These are phyloP conservation scores for Aquatica leii DNA, from an alignment of 2,888 invertebrate genomes.

Conservation along the genomic window DNA sequence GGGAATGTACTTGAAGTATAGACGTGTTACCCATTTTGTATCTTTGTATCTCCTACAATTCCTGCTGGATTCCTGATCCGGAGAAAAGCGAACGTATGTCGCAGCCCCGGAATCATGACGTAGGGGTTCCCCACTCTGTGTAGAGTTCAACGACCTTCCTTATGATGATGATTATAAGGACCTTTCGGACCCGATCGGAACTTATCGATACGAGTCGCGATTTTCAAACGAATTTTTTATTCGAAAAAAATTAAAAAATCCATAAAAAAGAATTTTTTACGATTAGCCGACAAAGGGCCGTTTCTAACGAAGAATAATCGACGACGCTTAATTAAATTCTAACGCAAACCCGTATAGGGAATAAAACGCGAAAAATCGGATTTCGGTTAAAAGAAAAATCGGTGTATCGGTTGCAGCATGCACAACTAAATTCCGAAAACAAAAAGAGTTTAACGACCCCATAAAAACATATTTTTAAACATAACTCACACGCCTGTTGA, in stretches of 20 bases:
- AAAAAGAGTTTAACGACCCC: constrained; percentile 36
- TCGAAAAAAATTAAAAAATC: constrained; percentile 1
- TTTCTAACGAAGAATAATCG: too few species aligned
- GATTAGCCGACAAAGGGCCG: too few species aligned
- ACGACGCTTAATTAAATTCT: not conserved
- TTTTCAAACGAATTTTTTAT: constrained; percentile 38
- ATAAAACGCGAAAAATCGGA: constrained; percentile 3
- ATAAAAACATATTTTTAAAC: constrained; percentile 31
- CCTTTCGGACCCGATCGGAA: constrained; percentile 43
- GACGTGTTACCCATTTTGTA: constrained; percentile 31
- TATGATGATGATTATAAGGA: constrained; percentile 52
- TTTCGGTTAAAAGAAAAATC: constrained; percentile 16
- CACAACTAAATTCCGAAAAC: constrained; percentile 34
- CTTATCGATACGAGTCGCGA: constrained; percentile 47
- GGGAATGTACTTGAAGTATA: constrained; percentile 50
- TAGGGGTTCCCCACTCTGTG: constrained; percentile 54
- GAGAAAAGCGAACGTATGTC: constrained; percentile 52
- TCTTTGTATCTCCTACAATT: constrained; percentile 45
- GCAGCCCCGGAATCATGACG: constrained; percentile 54
- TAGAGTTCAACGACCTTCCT: constrained; percentile 56
- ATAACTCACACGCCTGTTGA: constrained; percentile 25
- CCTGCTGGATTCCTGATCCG: constrained; percentile 37
- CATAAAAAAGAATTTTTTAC: too few species aligned
- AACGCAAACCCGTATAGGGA: not conserved
- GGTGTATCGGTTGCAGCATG: constrained; percentile 22